Evolutionary conservation across 2,797 vertebrate species (phyloP).

Genomic region (Erpetoichthys calabaricus): DNA sequence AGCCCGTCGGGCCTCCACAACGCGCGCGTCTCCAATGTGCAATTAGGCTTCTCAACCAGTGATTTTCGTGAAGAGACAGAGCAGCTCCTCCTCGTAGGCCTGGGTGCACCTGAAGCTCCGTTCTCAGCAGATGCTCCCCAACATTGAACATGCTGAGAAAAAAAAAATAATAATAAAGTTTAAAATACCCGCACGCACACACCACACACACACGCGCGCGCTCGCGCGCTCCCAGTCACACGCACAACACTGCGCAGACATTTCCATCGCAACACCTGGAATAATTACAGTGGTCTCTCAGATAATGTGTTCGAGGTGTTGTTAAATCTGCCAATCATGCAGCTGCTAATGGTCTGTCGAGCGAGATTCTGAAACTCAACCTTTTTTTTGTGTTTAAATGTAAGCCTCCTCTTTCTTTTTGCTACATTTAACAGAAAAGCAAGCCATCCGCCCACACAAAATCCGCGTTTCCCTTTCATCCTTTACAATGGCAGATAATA

Average conservation of each 20-base stretch:
- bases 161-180: constrained; percentile 6
- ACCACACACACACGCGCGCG: not conserved
- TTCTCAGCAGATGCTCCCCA: constrained; percentile 10
- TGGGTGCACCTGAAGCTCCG: not conserved
- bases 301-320: constrained; percentile 43
- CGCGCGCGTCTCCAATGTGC: not conserved
- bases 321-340: constrained; percentile 48
- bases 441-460: constrained; percentile 28
- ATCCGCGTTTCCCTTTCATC: constrained; percentile 25
- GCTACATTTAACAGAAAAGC: constrained; percentile 40
- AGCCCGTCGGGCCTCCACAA: not conserved
- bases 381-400: constrained; percentile 43
- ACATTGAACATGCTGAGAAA: constrained; percentile 12
- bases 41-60: constrained; percentile 1
- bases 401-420: constrained; percentile 31
- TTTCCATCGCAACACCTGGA: constrained; percentile 53
- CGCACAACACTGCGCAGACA: constrained; percentile 26
- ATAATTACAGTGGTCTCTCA: constrained; percentile 61
- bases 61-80: not conserved
- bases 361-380: constrained; percentile 29
- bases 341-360: constrained; percentile 43
- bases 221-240: not conserved
- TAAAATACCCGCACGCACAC: constrained; percentile 5
- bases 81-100: not conserved
- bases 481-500: constrained; percentile 43